Evolutionary conservation across 2,797 vertebrate species (phyloP), one percentile per base, ranked within the genome.

Genomic region (Orientallactaga sibirica): DNA sequence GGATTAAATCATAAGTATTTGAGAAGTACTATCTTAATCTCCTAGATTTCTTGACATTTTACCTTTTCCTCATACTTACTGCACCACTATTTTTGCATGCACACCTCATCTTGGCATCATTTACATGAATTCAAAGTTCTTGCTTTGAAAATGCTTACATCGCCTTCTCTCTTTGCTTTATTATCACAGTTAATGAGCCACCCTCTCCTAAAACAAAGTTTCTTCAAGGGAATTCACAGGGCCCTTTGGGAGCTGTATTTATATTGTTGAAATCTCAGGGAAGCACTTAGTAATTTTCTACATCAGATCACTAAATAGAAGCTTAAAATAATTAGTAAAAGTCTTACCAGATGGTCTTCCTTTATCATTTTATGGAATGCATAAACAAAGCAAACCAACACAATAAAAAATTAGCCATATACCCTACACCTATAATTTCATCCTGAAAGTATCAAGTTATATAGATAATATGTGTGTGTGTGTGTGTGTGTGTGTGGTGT

Each of bases 211-310:
- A 88, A 77, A 88, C 15, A 91, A 83, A 62, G 9, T 58, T 92
- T 33, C 88, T 90, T 61, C 22, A 75, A 58, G n/a, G 84, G n/a
- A 92, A 86, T 85, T 78, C 62, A 82, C 1, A 37, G 25, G 55
- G 15, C 6, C 77, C n/a, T 85, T 76, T 70, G 66, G 64, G 70
- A 94, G 37, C 27, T 77, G 1, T 90, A 73, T 92, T 95, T 85
- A 91, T 82, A 61, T 7, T 70, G 93, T 92, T 33, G 88, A 83
- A 95, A 64, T 91, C 70, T 37, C 81, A 82, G 62, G 27, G 43
- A 91, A 92, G 25, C 66, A 82, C 89, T 94, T 89, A 93, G 52
- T 62, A 82, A 90, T 94, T 97, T 94, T 95, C 89, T 93, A 55
- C 71, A 87, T 85, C 81, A 94, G 22, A 15, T 89, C 58, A 81